phyloP scores from a whole-genome alignment of 2,113 vertebrate species.

The Brienomyrus longianalis region DNA sequence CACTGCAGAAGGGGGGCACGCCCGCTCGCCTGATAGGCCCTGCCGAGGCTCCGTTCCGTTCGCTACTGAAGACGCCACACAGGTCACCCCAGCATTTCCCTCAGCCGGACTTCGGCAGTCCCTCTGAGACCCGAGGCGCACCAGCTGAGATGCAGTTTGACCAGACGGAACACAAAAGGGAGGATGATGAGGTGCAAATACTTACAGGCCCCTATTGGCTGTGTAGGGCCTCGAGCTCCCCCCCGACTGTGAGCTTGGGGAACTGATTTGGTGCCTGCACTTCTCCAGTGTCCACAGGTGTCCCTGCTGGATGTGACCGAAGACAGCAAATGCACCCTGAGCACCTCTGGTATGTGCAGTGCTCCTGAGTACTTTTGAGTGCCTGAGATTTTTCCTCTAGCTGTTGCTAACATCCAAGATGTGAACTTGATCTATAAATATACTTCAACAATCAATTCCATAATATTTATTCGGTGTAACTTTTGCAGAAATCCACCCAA shows the following conservation, averaged over 20 bases:
- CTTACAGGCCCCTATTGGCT: background rate
- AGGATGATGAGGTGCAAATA: background rate
- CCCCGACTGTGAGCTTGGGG: background rate
- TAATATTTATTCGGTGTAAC: background rate
- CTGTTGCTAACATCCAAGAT: background rate
- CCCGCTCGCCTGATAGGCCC: slow-evolving; percentile 40
- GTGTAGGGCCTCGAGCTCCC: background rate
- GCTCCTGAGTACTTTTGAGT: background rate
- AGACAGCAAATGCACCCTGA: background rate
- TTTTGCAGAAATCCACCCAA: background rate
- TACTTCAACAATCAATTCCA: background rate
- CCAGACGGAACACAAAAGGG: background rate
- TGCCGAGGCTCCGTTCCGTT: slow-evolving; percentile 32
- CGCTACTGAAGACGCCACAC: slow-evolving; percentile 54
- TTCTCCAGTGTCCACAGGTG: background rate
- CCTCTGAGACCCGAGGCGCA: slow-evolving; percentile 35
- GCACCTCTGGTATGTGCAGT: background rate
- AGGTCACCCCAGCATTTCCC: slow-evolving; percentile 10
- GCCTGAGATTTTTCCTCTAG: background rate
- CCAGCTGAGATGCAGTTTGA: slow-evolving; percentile 14
- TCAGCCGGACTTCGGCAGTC: slow-evolving; percentile 38
- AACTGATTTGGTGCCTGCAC: background rate
- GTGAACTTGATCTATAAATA: background rate
- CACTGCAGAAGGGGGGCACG: slow-evolving; percentile 55
- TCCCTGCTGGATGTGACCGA: background rate